Evolutionary conservation across 2,888 invertebrate genomes (phyloP).

Genomic region (Zygaena filipendulae): DNA sequence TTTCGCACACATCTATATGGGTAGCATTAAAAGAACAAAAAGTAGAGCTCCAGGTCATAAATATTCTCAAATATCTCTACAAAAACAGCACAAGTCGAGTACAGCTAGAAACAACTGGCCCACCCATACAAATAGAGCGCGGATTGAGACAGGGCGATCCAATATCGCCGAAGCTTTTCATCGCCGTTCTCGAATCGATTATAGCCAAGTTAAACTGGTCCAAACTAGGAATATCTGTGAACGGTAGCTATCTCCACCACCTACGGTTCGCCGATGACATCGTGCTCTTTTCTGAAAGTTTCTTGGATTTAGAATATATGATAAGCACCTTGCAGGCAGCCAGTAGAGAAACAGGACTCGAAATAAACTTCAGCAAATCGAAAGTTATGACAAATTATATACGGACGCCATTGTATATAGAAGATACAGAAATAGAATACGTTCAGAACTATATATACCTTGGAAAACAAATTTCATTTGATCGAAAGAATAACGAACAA

Average conservation of each 20-base stretch:
- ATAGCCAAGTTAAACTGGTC: slow-evolving; percentile 12
- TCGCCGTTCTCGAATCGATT: slow-evolving; percentile 11
- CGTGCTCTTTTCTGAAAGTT: slow-evolving; percentile 12
- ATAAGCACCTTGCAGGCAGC: slow-evolving; percentile 7
- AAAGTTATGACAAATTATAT: slow-evolving; percentile 14
- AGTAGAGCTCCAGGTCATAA: slow-evolving; percentile 7
- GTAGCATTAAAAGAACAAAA: slow-evolving; percentile 3
- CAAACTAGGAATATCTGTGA: slow-evolving; percentile 6
- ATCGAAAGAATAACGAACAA: slow-evolving; percentile 7
- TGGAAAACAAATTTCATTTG: slow-evolving; percentile 14
- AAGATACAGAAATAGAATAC: slow-evolving; percentile 6
- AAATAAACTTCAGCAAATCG: slow-evolving; percentile 13
- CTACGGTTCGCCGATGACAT: slow-evolving; percentile 12
- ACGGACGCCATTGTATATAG: no score
- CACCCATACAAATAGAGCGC: slow-evolving; percentile 12
- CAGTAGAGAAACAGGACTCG: slow-evolving; percentile 10
- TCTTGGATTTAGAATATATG: slow-evolving; percentile 10
- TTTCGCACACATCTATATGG: slow-evolving; percentile 4
- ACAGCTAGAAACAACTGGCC: slow-evolving; percentile 10
- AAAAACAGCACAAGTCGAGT: slow-evolving; percentile 6
- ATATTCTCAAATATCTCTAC: slow-evolving; percentile 5
- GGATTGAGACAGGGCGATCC: slow-evolving; percentile 14
- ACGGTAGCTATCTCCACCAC: slow-evolving; percentile 9
- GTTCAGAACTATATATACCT: slow-evolving; percentile 11
- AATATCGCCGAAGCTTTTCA: slow-evolving; percentile 12